These are phyloP conservation scores for Formica exsecta DNA, from an alignment of 1,140 invertebrate species.

Conservation along the genomic window DNA sequence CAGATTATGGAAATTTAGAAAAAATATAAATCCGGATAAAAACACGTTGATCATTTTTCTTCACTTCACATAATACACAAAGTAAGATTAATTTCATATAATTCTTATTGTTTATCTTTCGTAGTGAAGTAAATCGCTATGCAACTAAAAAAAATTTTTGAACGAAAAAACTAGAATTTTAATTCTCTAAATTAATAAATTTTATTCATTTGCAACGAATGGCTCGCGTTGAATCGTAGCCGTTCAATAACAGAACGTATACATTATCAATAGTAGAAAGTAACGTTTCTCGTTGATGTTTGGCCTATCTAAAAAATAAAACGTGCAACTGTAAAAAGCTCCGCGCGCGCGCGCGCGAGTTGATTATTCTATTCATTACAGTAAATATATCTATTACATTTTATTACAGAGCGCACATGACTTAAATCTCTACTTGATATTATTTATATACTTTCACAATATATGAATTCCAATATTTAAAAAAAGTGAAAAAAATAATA, in stretches of 20 bases:
- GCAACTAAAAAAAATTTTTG: not conserved
- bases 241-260: constrained; percentile 28
- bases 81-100: not conserved
- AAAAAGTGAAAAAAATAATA: not conserved
- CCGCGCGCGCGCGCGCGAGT: not conserved
- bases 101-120: not conserved
- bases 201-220: not conserved
- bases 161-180: not conserved
- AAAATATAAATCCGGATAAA: not conserved
- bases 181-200: not conserved
- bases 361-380: not conserved
- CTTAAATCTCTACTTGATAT: not conserved
- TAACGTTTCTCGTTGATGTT: constrained; percentile 18
- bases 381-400: constrained; percentile 29
- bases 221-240: not conserved
- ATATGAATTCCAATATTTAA: not conserved
- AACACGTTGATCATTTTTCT: not conserved
- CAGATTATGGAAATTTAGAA: not conserved
- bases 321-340: not conserved
- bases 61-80: not conserved
- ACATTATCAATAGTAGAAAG: constrained; percentile 48
- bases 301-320: not conserved
- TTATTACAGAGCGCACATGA: not conserved
- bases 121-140: not conserved
- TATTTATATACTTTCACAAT: constrained; percentile 12